These are phyloP conservation scores for Myiopsitta monachus DNA, from an alignment of 2,113 vertebrate genomes.

Conservation along the genomic window DNA sequence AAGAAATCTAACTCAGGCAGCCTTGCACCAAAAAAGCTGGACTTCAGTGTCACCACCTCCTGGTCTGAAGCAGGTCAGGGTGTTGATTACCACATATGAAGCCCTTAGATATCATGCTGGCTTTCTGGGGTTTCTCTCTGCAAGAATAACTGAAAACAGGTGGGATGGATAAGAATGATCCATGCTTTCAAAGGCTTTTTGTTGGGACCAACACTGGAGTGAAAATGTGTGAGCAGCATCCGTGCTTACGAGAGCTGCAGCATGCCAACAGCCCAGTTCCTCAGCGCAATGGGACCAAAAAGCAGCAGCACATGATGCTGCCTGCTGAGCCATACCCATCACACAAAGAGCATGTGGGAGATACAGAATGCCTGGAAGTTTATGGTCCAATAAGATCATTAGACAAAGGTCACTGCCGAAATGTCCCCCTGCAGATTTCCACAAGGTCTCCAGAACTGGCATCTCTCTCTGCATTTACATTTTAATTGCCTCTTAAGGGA, in stretches of 20 bases:
- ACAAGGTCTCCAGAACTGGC: background rate
- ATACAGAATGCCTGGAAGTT: background rate
- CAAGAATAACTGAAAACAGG: background rate
- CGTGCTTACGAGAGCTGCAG: background rate
- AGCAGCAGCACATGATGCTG: background rate
- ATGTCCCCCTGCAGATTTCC: background rate
- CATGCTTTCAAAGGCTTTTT: background rate
- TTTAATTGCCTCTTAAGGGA: conserved; percentile 27
- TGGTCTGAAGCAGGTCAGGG: background rate
- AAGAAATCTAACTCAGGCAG: background rate
- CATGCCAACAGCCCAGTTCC: background rate
- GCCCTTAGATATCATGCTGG: background rate
- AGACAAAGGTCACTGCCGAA: conserved; percentile 17
- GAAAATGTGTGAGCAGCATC: background rate
- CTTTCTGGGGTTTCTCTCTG: background rate
- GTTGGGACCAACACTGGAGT: background rate
- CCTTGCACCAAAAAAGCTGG: background rate
- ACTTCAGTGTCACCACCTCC: background rate
- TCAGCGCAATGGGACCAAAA: background rate
- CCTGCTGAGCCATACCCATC: background rate
- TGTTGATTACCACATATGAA: background rate
- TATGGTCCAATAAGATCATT: background rate
- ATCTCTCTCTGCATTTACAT: background rate
- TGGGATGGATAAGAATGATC: background rate
- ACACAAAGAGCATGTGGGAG: background rate